Evolutionary conservation across 2,888 invertebrate genomes (phyloP).

Genomic region (Tetropium fuscum): DNA sequence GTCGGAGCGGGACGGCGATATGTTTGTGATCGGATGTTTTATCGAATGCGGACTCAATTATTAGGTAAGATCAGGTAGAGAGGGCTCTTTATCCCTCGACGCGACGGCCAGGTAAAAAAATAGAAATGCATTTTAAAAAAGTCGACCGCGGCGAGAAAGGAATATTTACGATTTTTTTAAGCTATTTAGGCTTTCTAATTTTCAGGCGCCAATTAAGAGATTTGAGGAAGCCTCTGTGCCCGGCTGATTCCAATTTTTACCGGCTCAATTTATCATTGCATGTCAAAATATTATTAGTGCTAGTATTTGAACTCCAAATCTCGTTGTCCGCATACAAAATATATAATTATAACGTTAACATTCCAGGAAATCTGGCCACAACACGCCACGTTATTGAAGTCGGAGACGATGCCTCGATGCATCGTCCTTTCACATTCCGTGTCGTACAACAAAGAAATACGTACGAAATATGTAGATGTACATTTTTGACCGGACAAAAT

Average conservation of each 20-base stretch:
- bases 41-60: slow-evolving; percentile 52
- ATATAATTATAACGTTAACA: slow-evolving; percentile 45
- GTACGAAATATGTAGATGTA: no score
- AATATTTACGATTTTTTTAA: slow-evolving; percentile 33
- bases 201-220: no score
- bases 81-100: slow-evolving; percentile 47
- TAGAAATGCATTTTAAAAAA: slow-evolving; percentile 39
- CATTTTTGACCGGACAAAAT: no score
- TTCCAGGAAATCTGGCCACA: slow-evolving; percentile 37
- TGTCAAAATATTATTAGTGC: slow-evolving; percentile 46
- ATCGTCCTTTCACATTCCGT: no score
- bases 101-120: slow-evolving; percentile 53
- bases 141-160: slow-evolving; percentile 22
- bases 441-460: no score
- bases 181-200: no score
- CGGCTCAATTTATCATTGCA: slow-evolving; percentile 42
- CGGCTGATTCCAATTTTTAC: no score
- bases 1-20: slow-evolving; percentile 19
- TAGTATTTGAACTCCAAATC: slow-evolving; percentile 44
- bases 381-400: no score
- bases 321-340: slow-evolving; percentile 44
- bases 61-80: slow-evolving; percentile 59
- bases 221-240: no score
- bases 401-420: no score
- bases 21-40: slow-evolving; percentile 27